Evolutionary conservation across 2,113 vertebrate genomes (phyloP), one percentile per base, ranked within the genome.

Genomic region (Turnix velox): DNA sequence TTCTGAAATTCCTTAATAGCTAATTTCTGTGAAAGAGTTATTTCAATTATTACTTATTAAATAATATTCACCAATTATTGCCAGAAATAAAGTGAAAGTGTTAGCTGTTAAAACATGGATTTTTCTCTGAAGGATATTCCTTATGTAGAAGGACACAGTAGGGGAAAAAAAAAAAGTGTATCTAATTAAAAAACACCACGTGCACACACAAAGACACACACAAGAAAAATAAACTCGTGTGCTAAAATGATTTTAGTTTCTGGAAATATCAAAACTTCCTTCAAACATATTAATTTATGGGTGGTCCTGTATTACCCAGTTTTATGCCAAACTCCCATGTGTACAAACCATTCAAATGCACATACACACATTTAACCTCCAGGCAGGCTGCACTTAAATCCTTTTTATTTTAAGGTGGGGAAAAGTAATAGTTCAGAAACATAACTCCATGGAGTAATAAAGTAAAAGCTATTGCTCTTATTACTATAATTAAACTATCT

Each of bases 1-100:
- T 91, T 93, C 77, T 88, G 87, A 95, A 96, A 95, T 87, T 91
- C 91, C 10, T 87, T 92, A 96, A 95, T 81, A 90, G 78, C 46
- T 80, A 71, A 66, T 94, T 90, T 94, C 76, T 88, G 68, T 92
- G 80, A 95, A 82, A 93, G 91, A 96, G 49, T 84, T 94, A 94
- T 91, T 96, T 95, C 88, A 91, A 88, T 94, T 71, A 87, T 94
- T 87, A 93, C 91, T 96, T 96, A 95, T 94, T 95, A 88, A 97
- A 93, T 94, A 92, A 90, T 75, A 96, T 65, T 90, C 94, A 68
- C 71, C 89, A 87, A 78, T 95, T 96, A 95, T 55, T 90, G 59
- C 92, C 85, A 94, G 92, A 92, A 95, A 94, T 80, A 95, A 90
- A 0, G 7, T 62, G 61, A 31, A 55, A 84, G 43, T 14, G 55